Conservation (phyloP, 2,888 invertebrate genomes). For the Oscheius onirici region DNA sequence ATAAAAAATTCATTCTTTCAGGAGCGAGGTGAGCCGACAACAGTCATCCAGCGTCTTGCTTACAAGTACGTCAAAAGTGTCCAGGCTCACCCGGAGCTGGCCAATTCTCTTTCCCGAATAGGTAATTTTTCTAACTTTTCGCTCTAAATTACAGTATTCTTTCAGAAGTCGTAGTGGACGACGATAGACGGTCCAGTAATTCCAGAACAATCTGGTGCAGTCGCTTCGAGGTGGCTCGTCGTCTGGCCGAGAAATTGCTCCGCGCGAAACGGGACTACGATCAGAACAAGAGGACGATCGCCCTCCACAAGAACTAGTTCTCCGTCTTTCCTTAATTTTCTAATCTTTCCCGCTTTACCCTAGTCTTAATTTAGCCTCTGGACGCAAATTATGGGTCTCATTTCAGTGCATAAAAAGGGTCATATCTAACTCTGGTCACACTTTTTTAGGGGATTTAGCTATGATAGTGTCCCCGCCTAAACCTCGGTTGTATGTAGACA, state of each 20-base stretch:
- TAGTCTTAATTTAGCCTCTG: background rate
- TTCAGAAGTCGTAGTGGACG: conserved; percentile 52
- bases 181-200: conserved; percentile 35
- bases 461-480: too few relatives aligned
- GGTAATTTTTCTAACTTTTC: conserved; percentile 34
- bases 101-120: conserved; percentile 47
- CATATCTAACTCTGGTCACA: too few relatives aligned
- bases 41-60: conserved; percentile 59
- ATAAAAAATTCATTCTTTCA: conserved; percentile 33
- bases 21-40: conserved; percentile 54
- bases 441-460: too few relatives aligned
- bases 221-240: conserved; percentile 45
- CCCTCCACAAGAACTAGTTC: background rate
- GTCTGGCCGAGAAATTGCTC: conserved; percentile 61
- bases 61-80: conserved; percentile 57
- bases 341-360: conserved; percentile 6
- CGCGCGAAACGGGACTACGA: conserved; percentile 68
- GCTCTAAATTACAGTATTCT: background rate
- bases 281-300: conserved; percentile 61
- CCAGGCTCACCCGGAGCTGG: conserved; percentile 43
- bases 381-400: background rate
- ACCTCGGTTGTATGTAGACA: too few relatives aligned
- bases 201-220: conserved; percentile 55
- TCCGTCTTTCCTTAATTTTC: conserved; percentile 11
- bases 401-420: too few relatives aligned